Evolutionary conservation across 2,888 invertebrate genomes (phyloP), one percentile per base, ranked within the genome.

Genomic region (Trichopoda pennipes): DNA sequence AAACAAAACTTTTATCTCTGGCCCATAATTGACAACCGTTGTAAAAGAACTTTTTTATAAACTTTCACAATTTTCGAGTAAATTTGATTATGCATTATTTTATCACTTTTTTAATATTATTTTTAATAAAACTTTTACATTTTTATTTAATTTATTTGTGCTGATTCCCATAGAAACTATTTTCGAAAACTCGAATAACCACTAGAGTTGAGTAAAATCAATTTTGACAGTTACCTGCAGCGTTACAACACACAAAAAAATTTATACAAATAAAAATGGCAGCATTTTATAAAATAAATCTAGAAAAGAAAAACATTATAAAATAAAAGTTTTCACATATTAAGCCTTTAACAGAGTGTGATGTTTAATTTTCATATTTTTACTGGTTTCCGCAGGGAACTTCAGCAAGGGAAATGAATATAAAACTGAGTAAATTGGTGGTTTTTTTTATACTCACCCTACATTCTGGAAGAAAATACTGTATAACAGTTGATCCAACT

Each of bases 151-250:
- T 73, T 68, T 78, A 58, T 53, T 55, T 68, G 28, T 42, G n/a
- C 42, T 7, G 49, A 64, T 80, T 74, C 56, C 63, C 56, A 81
- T 80, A 76, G 85, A 81, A 72, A 53, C 63, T 84, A 66, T 79
- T 74, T 79, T 66, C 1, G 61, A 75, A 74, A 78, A 78, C 66
- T 79, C 61, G 75, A 79, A 79, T 72, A 79, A 79, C 82, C 72
- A 82, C 82, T 58, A 72, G 86, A 88, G 88, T 86, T 87, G 87
- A 88, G 87, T 86, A 87, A 87, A 89, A 89, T 89, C 89, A 89
- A 89, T 87, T 89, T 84, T 89, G 89, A 89, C 89, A 87, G 88
- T 89, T 88, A 88, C 89, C 89, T 89, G 89, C 88, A 89, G 86
- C 86, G 86, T 84, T 74, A 51, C 72, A 75, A 58, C 19, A 70